A percentile compares a stretch with the other conserved stretches of the same genome.
Conservation (phyloP, 2,113 vertebrate genomes). For the Zosterops lateralis region DNA sequence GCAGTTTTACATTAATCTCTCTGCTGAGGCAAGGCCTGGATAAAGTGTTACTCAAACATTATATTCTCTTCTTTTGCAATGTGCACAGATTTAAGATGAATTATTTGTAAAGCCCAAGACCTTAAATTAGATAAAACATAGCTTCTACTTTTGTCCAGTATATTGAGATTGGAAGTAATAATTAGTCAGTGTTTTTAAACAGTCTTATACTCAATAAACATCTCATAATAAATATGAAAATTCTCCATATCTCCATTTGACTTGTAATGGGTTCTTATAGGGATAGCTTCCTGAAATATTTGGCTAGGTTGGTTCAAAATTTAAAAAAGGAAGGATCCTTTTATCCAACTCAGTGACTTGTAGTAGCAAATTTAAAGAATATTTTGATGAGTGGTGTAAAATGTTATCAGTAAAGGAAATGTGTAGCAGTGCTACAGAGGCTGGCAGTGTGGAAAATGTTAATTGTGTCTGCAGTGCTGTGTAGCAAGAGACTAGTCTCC, state of each 20-base stretch:
- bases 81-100: background rate
- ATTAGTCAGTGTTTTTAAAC: background rate
- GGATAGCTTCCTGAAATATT: background rate
- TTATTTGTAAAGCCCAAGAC: background rate
- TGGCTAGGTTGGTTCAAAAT: background rate
- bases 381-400: background rate
- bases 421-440: background rate
- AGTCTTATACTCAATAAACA: background rate
- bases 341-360: background rate
- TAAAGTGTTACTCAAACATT: background rate
- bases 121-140: background rate
- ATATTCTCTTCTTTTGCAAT: background rate
- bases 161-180: background rate
- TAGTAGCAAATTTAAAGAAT: background rate
- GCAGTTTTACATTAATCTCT: background rate
- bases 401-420: background rate
- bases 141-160: background rate
- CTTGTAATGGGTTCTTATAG: background rate
- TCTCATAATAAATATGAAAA: background rate
- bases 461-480: background rate
- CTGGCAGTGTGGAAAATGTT: background rate
- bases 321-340: background rate
- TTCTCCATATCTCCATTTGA: background rate
- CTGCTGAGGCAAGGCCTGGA: background rate
- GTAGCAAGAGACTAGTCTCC: background rate